Evolutionary conservation across 1,140 invertebrate genomes (phyloP).

Genomic region (Pseudoatta argentina): DNA sequence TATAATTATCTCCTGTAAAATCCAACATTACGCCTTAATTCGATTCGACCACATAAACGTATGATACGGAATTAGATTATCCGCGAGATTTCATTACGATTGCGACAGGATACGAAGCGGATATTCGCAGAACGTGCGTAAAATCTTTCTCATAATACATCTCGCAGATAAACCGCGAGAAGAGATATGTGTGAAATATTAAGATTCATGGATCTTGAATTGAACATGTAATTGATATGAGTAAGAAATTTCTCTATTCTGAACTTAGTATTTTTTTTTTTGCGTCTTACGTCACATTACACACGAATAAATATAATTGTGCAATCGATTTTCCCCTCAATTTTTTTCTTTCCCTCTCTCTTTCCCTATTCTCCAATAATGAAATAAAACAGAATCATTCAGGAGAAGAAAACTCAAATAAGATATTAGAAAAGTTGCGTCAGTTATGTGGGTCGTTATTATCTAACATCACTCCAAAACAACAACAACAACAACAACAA

Average conservation of each 20-base stretch:
- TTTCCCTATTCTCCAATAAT: neutral
- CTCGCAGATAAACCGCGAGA: neutral
- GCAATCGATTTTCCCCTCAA: neutral
- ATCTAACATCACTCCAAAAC: conserved; percentile 47
- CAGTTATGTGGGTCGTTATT: conserved; percentile 41
- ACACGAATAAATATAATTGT: neutral
- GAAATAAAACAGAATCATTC: neutral
- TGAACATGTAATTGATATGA: neutral
- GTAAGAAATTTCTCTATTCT: neutral
- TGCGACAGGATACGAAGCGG: conserved; percentile 7
- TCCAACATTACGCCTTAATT: conserved; percentile 19
- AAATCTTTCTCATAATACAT: conserved; percentile 29
- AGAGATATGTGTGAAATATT: conserved; percentile 31
- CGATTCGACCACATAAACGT: conserved; percentile 19
- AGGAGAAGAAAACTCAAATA: neutral
- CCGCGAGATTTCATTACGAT: conserved; percentile 36
- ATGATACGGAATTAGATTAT: conserved; percentile 43
- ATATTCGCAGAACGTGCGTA: conserved; percentile 37
- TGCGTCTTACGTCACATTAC: neutral
- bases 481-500: conserved; percentile 31
- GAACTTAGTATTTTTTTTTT: neutral
- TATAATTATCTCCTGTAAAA: conserved; percentile 30
- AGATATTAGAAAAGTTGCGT: conserved; percentile 18
- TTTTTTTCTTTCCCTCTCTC: neutral
- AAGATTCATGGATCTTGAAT: neutral